Conservation (phyloP, 1,140 invertebrate species). For the Meloidogyne hapla region DNA sequence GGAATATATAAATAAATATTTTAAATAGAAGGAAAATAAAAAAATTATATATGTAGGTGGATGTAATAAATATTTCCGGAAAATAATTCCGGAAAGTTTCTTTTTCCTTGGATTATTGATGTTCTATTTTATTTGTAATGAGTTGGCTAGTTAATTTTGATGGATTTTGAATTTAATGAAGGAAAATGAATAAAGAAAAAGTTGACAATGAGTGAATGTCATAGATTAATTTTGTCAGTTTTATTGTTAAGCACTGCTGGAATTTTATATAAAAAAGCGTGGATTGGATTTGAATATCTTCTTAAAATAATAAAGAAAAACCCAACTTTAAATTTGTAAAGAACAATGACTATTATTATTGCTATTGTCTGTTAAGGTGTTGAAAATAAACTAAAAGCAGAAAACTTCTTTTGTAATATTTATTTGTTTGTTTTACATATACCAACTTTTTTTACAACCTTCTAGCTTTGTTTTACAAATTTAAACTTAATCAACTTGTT, state of each 20-base stretch:
- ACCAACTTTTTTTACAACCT: background rate
- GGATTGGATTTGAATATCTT: conserved; percentile 7
- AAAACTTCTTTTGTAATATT: too few species aligned
- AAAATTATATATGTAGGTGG: background rate
- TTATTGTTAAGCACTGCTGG: background rate
- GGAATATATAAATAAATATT: background rate
- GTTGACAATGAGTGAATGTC: too few species aligned
- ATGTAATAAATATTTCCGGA: background rate
- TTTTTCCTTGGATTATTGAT: too few species aligned
- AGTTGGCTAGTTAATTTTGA: too few species aligned
- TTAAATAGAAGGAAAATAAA: background rate
- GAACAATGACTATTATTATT: background rate
- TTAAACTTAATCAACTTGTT: too few species aligned
- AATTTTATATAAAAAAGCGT: conserved; percentile 3
- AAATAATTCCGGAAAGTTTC: background rate
- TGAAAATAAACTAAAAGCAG: background rate
- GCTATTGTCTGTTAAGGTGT: background rate
- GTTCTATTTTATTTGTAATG: too few species aligned
- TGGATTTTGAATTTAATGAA: background rate
- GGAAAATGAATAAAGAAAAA: background rate
- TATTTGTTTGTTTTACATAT: background rate
- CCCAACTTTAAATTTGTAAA: too few species aligned
- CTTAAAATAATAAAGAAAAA: background rate
- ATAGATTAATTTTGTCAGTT: background rate
- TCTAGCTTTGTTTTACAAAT: background rate